phyloP scores from a whole-genome alignment of 2,888 invertebrate species.

The Caenorhabditis sp. region DNA sequence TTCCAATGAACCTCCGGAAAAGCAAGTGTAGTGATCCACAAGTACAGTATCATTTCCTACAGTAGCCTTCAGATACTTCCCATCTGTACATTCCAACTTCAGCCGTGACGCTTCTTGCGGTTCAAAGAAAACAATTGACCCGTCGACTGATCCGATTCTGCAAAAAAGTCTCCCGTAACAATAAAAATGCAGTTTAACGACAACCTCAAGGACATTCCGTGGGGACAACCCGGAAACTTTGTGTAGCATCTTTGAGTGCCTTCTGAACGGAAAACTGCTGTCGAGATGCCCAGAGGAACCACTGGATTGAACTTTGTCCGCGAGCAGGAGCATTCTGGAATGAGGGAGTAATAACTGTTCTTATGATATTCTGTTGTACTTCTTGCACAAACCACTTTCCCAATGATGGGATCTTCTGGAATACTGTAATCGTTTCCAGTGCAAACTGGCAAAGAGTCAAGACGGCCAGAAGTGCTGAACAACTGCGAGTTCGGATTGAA shows the following conservation, averaged over 20 bases:
- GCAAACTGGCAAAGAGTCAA: slow-evolving; percentile 25
- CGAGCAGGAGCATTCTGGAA: slow-evolving; percentile 28
- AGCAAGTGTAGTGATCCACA: slow-evolving; percentile 33
- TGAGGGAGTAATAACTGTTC: no score
- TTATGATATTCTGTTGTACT: no score
- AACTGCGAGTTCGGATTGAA: slow-evolving; percentile 16
- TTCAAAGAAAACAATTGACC: slow-evolving; percentile 21
- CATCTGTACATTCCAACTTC: slow-evolving; percentile 25
- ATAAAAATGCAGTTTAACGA: neutral
- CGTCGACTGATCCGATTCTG: slow-evolving; percentile 16
- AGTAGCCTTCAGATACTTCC: slow-evolving; percentile 14
- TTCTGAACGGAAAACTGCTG: slow-evolving; percentile 1
- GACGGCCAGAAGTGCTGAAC: neutral
- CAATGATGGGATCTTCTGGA: slow-evolving; percentile 1
- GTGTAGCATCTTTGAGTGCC: neutral
- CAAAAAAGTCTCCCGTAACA: neutral
- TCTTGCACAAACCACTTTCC: slow-evolving; percentile 22
- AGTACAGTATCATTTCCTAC: slow-evolving; percentile 7
- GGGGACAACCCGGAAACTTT: slow-evolving; percentile 21
- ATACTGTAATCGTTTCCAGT: slow-evolving; percentile 24
- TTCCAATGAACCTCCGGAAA: slow-evolving; percentile 26
- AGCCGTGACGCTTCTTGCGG: slow-evolving; percentile 9
- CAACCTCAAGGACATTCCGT: slow-evolving; percentile 32
- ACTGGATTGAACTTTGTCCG: slow-evolving; percentile 27
- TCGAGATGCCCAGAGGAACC: slow-evolving; percentile 14